These are phyloP conservation scores for Phania funesta DNA, from an alignment of 2,888 invertebrate genomes.

Conservation along the genomic window DNA sequence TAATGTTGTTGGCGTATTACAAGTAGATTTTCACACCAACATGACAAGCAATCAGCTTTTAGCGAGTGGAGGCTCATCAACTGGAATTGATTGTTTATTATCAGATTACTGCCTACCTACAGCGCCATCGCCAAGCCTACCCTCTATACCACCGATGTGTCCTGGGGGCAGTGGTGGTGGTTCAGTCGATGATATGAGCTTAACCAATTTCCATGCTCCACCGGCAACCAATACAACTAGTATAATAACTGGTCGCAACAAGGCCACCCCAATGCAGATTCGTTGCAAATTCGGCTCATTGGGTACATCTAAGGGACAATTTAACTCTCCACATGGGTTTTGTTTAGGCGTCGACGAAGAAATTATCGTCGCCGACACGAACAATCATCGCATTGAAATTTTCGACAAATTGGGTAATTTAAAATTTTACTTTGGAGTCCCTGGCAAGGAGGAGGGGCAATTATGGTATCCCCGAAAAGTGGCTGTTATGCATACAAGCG, in stretches of 20 bases:
- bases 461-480: slow-evolving; percentile 98
- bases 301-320: slow-evolving; percentile 95
- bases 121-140: slow-evolving; percentile 83
- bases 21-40: slow-evolving; percentile 80
- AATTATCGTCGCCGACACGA: slow-evolving; percentile 97
- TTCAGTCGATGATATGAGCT: slow-evolving; percentile 80
- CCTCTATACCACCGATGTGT: slow-evolving; percentile 79
- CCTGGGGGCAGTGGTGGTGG: slow-evolving; percentile 66
- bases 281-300: slow-evolving; percentile 96
- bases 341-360: slow-evolving; percentile 97
- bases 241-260: slow-evolving; percentile 84
- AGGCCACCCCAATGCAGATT: slow-evolving; percentile 92
- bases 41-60: slow-evolving; percentile 81
- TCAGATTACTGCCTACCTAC: slow-evolving; percentile 83
- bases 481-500: slow-evolving; percentile 92
- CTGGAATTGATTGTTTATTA: slow-evolving; percentile 82
- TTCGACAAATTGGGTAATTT: slow-evolving; percentile 96
- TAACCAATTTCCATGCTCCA: slow-evolving; percentile 80
- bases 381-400: slow-evolving; percentile 97
- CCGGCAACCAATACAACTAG: slow-evolving; percentile 77
- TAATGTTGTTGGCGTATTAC: slow-evolving; percentile 73
- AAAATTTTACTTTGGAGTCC: slow-evolving; percentile 96
- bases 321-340: slow-evolving; percentile 98
- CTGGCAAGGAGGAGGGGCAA: slow-evolving; percentile 97
- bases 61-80: slow-evolving; percentile 83